A percentile compares a stretch with the other conserved stretches of the same genome.
Conservation (phyloP, 2,113 vertebrate genomes). For the Kryptolebias marmoratus region DNA sequence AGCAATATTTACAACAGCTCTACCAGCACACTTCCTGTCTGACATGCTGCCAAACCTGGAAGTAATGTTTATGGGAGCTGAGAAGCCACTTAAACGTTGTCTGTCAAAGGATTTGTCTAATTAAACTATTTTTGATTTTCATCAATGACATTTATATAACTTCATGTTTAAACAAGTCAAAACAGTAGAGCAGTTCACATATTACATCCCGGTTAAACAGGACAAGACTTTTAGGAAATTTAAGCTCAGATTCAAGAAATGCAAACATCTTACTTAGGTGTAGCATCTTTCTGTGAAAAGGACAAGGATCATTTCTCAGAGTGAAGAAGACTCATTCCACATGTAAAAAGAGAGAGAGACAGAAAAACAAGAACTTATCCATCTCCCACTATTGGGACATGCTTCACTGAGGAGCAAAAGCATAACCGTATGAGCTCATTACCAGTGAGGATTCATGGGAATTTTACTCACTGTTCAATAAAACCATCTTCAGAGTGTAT, state of each 20-base stretch:
- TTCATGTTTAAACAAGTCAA: conserved; percentile 19
- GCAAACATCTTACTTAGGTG: conserved; percentile 10
- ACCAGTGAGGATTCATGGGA: conserved; percentile 31
- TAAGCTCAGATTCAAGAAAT: conserved; percentile 23
- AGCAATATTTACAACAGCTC: conserved; percentile 65
- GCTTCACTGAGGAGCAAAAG: conserved; percentile 29
- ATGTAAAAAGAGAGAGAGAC: conserved; percentile 16
- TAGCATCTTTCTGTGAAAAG: not conserved
- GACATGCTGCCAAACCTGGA: conserved; percentile 42
- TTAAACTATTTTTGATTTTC: conserved; percentile 28
- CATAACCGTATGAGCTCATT: conserved; percentile 47
- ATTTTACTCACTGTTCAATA: conserved; percentile 17
- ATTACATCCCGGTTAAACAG: too few species aligned
- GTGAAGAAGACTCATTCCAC: conserved; percentile 38
- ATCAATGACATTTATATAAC: conserved; percentile 22
- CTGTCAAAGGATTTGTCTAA: conserved; percentile 34
- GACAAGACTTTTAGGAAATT: not conserved
- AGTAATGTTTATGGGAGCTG: conserved; percentile 51
- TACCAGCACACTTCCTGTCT: conserved; percentile 46
- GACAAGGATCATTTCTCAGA: conserved; percentile 41
- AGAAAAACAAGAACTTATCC: conserved; percentile 25
- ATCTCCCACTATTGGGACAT: conserved; percentile 49
- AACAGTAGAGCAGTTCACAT: too few species aligned
- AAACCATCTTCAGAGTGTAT: conserved; percentile 15
- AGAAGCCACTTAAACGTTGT: conserved; percentile 32